phyloP scores from a whole-genome alignment of 30 jellyfish, hydroid and myxozoan genomes.

The Aurelia aurita complex sp. Pacific region DNA sequence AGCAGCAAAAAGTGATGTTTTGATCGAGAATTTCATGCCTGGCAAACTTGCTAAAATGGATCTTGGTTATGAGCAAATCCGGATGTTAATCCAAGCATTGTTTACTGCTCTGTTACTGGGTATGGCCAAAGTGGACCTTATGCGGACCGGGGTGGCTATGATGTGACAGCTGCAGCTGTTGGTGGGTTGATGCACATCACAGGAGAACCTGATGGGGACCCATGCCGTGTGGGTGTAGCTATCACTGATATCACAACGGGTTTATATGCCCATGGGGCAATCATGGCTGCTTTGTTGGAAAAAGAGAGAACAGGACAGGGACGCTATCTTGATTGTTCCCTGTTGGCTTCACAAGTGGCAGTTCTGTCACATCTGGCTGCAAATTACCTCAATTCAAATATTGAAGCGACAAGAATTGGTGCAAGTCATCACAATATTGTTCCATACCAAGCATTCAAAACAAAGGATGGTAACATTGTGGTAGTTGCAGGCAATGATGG shows the following conservation, averaged over 20 bases:
- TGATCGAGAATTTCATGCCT: conserved; percentile 89
- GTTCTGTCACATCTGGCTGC: conserved; percentile 90
- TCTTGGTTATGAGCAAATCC: conserved; percentile 75
- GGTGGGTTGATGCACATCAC: conserved; percentile 95
- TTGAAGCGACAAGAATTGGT: conserved; percentile 85
- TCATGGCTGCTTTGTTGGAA: conserved; percentile 89
- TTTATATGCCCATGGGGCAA: conserved; percentile 97
- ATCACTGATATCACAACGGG: conserved; percentile 97
- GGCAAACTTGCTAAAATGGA: conserved; percentile 90
- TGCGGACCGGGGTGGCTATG: conserved; percentile 91
- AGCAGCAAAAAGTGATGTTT: conserved; percentile 88
- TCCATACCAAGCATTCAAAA: conserved; percentile 95
- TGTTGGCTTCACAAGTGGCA: conserved; percentile 92
- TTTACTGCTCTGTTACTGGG: conserved; percentile 92
- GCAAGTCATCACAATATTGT: conserved; percentile 89
- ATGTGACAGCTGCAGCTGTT: conserved; percentile 91
- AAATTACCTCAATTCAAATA: conserved; percentile 81
- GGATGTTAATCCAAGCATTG: conserved; percentile 68
- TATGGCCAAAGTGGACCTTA: conserved; percentile 97
- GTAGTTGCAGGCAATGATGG: conserved; percentile 91
- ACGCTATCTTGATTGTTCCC: conserved; percentile 77
- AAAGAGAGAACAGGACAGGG: conserved; percentile 86
- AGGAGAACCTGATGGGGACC: conserved; percentile 97
- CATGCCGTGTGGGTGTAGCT: conserved; percentile 96
- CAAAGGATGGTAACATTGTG: conserved; percentile 83